Evolutionary conservation across 1,140 invertebrate genomes (phyloP), one percentile per base, ranked within the genome.

Genomic region (Vanessa atalanta): DNA sequence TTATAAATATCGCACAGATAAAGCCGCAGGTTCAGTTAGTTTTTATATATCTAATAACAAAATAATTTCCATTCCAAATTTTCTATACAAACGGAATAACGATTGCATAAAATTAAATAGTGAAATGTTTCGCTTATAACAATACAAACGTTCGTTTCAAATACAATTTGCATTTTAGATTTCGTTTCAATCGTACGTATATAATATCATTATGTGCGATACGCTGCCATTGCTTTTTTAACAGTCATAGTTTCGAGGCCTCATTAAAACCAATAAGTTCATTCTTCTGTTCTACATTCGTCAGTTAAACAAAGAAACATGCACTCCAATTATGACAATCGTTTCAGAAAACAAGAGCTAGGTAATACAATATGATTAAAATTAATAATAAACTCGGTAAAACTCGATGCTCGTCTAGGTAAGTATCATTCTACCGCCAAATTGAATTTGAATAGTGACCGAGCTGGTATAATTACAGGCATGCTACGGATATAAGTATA

Each of bases 201-300:
- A 13, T 26, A 60, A 60, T 60, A 53, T 60, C 9, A 60, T 60
- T 60, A 26, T 20, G 20, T n/a, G 20, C 23, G 12, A 0, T 26
- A 5, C 2, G 11, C 8, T 60, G 11, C 23, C 2, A 26, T 13
- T 20, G 20, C 11, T 60, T 60, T 57, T 57, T 60, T 26, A 11
- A 26, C 23, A 31, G 11, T 6, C 20, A 26, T 11, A 11, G 15
- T 26, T 23, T 43, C 37, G 8, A 26, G 55, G 4, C 23, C 55
- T 60, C 55, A 60, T 60, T 60, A 60, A 60, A 60, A 60, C 14
- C 55, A 11, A 26, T 60, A 60, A 16, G 16, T 7, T 16, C n/a
- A 60, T 60, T 60, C 13, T 60, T 60, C 16, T 16, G 48, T 15
- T n/a, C 48, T 51, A n/a, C 13, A 0, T n/a, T 51, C 48, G 5